phyloP scores from a whole-genome alignment of 2,113 vertebrate species.

The zebrafish (Danio rerio) region DNA sequence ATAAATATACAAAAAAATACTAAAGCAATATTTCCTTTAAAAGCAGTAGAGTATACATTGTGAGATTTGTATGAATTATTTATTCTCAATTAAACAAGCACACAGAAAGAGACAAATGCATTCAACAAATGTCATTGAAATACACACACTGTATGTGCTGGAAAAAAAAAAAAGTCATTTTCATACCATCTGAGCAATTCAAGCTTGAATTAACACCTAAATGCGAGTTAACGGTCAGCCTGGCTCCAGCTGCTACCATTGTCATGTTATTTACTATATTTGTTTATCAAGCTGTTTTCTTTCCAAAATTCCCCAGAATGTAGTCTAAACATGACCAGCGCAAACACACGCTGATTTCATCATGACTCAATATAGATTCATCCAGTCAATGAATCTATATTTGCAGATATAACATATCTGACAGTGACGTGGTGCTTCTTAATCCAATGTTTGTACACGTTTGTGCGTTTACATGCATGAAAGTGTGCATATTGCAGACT shows the following conservation, averaged over 20 bases:
- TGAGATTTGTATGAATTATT: background rate
- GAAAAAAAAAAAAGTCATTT: background rate
- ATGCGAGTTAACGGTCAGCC: background rate
- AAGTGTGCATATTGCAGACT: constrained; percentile 13
- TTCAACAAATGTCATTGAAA: background rate
- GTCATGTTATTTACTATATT: background rate
- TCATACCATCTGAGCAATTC: background rate
- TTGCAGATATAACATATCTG: constrained; percentile 1
- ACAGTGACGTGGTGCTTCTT: background rate
- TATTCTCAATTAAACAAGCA: background rate
- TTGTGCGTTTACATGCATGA: constrained; percentile 15
- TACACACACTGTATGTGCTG: background rate
- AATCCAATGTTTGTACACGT: background rate
- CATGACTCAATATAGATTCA: background rate
- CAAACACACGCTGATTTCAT: background rate
- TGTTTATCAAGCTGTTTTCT: constrained; percentile 21
- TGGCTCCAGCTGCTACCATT: background rate
- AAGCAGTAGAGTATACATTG: background rate
- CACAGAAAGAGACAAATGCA: too few relatives aligned
- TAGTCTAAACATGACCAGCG: background rate
- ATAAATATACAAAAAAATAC: too few relatives aligned
- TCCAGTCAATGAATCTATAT: constrained; percentile 2
- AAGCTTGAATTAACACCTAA: background rate
- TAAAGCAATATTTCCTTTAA: too few relatives aligned
- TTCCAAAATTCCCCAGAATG: constrained; percentile 1